A percentile compares a stretch with the other conserved stretches of the same genome.
These are phyloP conservation scores for Equus quagga DNA, from an alignment of 2,113 vertebrate genomes.

Conservation along the genomic window DNA sequence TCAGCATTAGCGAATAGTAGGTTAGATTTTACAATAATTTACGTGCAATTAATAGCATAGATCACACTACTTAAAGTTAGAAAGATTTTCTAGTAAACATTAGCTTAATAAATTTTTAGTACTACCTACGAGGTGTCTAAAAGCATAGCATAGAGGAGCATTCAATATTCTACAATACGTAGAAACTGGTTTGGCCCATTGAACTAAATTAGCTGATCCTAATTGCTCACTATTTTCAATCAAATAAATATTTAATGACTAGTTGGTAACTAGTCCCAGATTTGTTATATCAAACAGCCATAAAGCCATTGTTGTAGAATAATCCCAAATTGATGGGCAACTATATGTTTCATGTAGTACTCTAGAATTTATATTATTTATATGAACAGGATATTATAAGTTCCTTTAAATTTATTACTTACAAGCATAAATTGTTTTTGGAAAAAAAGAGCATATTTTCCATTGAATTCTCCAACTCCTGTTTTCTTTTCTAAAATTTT, in stretches of 20 bases:
- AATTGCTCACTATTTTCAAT: not conserved
- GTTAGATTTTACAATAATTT: not conserved
- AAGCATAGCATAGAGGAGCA: not conserved
- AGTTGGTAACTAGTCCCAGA: not conserved
- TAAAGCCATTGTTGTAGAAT: not conserved
- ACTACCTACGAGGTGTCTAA: not conserved
- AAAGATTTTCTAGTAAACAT: not conserved
- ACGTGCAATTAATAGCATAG: not conserved
- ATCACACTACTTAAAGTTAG: not conserved
- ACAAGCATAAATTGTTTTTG: not conserved
- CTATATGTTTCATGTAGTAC: not conserved
- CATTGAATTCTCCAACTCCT: not conserved
- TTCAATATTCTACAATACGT: not conserved
- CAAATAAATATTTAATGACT: not conserved
- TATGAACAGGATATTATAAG: not conserved
- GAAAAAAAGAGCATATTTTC: not conserved
- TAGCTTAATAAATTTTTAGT: not conserved
- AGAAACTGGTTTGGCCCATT: not conserved
- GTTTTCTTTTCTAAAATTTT: not conserved
- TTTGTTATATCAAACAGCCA: not conserved
- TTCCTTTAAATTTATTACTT: not conserved
- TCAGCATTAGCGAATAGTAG: not conserved
- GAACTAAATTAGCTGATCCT: not conserved
- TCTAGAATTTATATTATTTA: not conserved
- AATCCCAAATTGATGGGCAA: not conserved